A percentile compares a stretch with the other conserved stretches of the same genome.
These are phyloP conservation scores for Operophtera brumata DNA, from an alignment of 2,888 invertebrate species.

Conservation along the genomic window DNA sequence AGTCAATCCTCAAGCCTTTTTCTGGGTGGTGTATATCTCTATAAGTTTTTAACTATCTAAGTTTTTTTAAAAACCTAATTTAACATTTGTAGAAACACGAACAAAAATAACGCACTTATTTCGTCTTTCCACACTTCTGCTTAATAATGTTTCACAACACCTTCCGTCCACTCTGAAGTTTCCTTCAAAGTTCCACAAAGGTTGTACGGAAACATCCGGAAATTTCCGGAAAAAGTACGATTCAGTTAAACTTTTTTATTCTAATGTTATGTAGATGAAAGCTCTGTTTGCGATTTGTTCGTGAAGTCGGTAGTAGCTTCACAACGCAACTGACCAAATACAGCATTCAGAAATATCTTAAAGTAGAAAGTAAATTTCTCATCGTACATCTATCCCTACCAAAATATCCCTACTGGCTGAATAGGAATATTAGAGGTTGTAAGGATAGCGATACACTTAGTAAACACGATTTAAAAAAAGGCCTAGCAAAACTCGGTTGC, in stretches of 20 bases:
- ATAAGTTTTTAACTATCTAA: no score
- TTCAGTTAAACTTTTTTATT: conserved; percentile 25
- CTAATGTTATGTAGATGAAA: conserved; percentile 8
- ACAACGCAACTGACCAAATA: not conserved
- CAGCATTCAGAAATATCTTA: no score
- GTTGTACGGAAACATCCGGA: not conserved
- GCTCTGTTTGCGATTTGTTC: conserved; percentile 4
- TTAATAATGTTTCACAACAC: not conserved
- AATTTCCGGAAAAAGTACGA: conserved; percentile 24
- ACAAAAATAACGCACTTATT: not conserved
- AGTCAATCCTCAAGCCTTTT: no score
- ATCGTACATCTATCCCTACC: no score
- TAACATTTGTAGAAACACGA: not conserved
- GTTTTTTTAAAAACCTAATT: no score
- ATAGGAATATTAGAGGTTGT: no score
- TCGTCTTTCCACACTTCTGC: not conserved
- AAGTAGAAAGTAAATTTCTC: no score
- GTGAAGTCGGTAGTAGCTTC: not conserved
- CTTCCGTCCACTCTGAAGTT: conserved; percentile 5
- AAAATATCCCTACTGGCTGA: no score
- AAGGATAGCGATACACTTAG: no score
- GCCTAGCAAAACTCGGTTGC: no score
- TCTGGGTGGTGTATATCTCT: no score
- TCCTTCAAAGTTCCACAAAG: conserved; percentile 18
- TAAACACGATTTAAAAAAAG: no score